Evolutionary conservation across 2,888 invertebrate species (phyloP).

Genomic region (Kryphioiulus occultus): DNA sequence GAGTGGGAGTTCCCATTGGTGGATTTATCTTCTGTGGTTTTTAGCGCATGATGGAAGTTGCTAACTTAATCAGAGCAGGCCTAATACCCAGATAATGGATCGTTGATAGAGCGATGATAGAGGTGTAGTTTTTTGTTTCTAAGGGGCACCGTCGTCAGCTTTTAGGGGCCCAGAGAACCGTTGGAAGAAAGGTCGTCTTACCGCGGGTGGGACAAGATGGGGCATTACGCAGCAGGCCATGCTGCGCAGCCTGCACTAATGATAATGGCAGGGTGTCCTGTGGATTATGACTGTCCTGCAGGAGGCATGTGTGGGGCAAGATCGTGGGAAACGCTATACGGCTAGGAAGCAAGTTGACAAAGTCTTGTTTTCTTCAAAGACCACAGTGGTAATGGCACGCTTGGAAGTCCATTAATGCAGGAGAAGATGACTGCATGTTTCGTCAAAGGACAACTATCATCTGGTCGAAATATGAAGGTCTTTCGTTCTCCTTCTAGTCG

Average conservation of each 20-base stretch:
- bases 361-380: not conserved
- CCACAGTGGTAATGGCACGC: not conserved
- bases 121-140: slow-evolving; percentile 31
- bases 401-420: not conserved
- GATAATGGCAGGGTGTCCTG: slow-evolving; percentile 47
- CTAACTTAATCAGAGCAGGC: slow-evolving; percentile 21
- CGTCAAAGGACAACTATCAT: too few species aligned
- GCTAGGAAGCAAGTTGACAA: not conserved
- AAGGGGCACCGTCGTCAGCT: not conserved
- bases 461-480: too few species aligned
- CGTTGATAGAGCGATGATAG: not conserved
- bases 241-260: slow-evolving; percentile 33
- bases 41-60: not conserved
- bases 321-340: slow-evolving; percentile 39
- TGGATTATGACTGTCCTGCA: slow-evolving; percentile 45
- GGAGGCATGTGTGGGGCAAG: slow-evolving; percentile 39
- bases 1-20: not conserved
- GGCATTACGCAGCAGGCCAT: slow-evolving; percentile 46
- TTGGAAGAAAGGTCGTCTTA: slow-evolving; percentile 33
- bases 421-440: not conserved
- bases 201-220: slow-evolving; percentile 41
- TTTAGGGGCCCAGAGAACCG: not conserved
- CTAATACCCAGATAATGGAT: not conserved
- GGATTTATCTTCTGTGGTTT: slow-evolving; percentile 36
- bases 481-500: too few species aligned